Base-by-base conservation (phyloP, 2,888 invertebrate genomes). In the Epirrita christyi region DNA sequence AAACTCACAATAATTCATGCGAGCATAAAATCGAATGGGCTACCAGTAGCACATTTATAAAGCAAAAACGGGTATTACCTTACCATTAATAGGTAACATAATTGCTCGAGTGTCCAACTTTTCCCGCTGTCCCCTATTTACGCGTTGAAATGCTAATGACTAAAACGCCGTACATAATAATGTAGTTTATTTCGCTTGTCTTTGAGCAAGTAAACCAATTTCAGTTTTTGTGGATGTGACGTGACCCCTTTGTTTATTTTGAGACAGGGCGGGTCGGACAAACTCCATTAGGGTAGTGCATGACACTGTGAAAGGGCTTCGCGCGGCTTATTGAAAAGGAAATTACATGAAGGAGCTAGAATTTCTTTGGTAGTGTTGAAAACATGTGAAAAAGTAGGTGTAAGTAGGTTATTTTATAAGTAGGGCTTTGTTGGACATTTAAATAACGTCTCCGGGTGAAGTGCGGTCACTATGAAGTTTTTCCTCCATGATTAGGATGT, bases 211-310 rank as follows among this genome's bases (percentile, higher is more conserved):
- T 52, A 67, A 70, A 66, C 63, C 68, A 72, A 72, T 73, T 73
- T 71, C 59, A 59, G 66, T 69, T 66, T 75, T 71, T 67, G 68
- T 66, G 62, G 54, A 67, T 67, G 69, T 49, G 72, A 71, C 4
- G 2, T 21, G 21, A 21, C 70, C 76, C 77, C 77, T 77, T 82
- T 84, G 82, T 83, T 83, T 84, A 78, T 82, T 78, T 80, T 76
- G 71, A 76, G 78, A 76, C 76, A 73, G 76, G 76, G 76, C 81
- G 80, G 83, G 81, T 76, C 72, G 76, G 70, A 43, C 38, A 40
- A 45, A 63, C 61, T 71, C 79, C 75, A 80, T 82, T 81, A 80
- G 70, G 75, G 76, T 67, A 75, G 59, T 74, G 68, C 71, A 80
- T 73, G 71, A 71, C 69, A 71, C 75, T 66, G 71, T 68, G 71